Evolutionary conservation across 2,888 invertebrate genomes (phyloP), one percentile per base, ranked within the genome.

Genomic region (Tetragnatha montana): DNA sequence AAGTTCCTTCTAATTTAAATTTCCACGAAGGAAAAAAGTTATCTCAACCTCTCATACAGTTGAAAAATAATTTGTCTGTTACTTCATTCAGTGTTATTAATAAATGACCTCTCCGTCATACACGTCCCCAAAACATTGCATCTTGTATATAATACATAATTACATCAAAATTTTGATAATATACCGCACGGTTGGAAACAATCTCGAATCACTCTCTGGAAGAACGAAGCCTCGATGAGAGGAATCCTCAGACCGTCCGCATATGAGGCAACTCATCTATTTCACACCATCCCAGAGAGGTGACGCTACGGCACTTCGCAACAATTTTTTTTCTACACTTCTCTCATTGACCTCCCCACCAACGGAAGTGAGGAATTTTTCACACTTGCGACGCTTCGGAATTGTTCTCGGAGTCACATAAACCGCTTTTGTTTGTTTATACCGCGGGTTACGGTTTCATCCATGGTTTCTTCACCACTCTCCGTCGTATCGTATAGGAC

Each of bases 281-380:
- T 35, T 35, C 35, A 35, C 35, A 35, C 35, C 35, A 17, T 60
- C 60, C 60, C 12, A 60, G 4, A 17, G 12, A 51, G 50, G 19
- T 75, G 49, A 6, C 50, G 21, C 49, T 50, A 50, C 14, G 17
- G 12, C 17, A 60, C 60, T 60, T 60, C 17, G 17, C 17, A 60
- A 60, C 60, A 17, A 4, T 10, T 60, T 60, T 14, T 60, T 60
- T 10, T 12, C 60, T 83, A 12, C 68, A 60, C 60, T 50, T 83
- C 8, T 83, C 8, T 68, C 75, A 75, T 47, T 51, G 47, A 83
- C 60, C 49, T 68, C 47, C n/a, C n/a, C 6, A 6, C 47, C 35
- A n/a, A 49, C 83, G 83, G 83, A 83, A 83, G 75, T 83, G 19
- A 50, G 19, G 10, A 8, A 1, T 60, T 60, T 22, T 78, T 78